Percentiles rank a stretch among this genome's conserved stretches.
Evolutionary conservation across 2,888 invertebrate species (phyloP).

Genomic region (Lacanobia wlatinum): DNA sequence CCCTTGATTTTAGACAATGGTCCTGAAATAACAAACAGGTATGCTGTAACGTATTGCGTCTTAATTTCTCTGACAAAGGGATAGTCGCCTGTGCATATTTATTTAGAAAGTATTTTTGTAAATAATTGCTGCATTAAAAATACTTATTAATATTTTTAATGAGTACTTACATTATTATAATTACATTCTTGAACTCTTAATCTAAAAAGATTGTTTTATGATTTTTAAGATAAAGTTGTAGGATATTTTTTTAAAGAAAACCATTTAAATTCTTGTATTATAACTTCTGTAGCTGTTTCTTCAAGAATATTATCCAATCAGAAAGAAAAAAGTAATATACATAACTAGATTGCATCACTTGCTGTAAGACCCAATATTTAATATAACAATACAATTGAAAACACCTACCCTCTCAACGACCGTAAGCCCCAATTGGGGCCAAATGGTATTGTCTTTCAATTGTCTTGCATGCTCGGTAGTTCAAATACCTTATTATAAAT

Average conservation of each 20-base stretch:
- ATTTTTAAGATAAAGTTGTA: background rate
- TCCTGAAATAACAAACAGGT: conserved; percentile 47
- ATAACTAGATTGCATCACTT: conserved; percentile 3
- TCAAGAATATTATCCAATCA: conserved; percentile 3
- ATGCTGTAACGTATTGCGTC: conserved; percentile 42
- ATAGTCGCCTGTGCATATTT: conserved; percentile 19
- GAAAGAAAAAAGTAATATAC: conserved; percentile 5
- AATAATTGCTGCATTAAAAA: conserved; percentile 39
- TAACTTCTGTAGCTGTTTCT: background rate
- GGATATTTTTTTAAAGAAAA: background rate
- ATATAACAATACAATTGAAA: conserved; percentile 1
- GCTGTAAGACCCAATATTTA: background rate
- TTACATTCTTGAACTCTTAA: background rate
- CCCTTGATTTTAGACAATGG: conserved; percentile 52
- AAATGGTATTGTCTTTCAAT: no score
- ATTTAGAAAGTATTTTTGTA: conserved; percentile 23
- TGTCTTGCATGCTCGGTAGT: background rate
- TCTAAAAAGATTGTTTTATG: background rate
- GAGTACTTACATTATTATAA: conserved; percentile 1
- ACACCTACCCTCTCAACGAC: background rate
- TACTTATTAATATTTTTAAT: conserved; percentile 21
- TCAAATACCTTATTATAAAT: conserved; percentile 8
- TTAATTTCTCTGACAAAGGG: conserved; percentile 36
- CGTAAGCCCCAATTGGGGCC: no score
- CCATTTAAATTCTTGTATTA: background rate